phyloP scores from a whole-genome alignment of 2,797 vertebrate species.

The Cryptoprocta ferox region DNA sequence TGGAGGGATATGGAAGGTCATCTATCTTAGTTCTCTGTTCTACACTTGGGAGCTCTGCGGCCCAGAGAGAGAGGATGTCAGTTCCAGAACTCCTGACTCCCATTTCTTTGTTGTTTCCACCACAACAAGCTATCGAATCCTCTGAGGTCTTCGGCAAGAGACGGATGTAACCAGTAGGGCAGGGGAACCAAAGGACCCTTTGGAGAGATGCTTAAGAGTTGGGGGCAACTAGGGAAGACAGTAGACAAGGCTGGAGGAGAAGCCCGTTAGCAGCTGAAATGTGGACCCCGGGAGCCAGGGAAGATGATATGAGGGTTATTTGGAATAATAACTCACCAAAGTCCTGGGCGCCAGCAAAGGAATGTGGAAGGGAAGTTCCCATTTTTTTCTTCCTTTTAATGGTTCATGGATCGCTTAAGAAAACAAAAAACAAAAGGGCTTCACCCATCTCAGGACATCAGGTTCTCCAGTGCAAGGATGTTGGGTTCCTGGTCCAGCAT shows the following conservation, averaged over 20 bases:
- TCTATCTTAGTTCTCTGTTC: background rate
- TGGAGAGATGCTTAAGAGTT: background rate
- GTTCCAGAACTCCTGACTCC: background rate
- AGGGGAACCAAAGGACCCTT: background rate
- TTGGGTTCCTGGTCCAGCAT: background rate
- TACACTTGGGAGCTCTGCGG: background rate
- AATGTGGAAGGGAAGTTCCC: fast-evolving
- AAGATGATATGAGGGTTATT: background rate
- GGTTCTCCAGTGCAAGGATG: background rate
- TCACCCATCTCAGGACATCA: background rate
- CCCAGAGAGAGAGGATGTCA: fast-evolving
- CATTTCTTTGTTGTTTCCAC: background rate
- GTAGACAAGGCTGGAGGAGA: background rate
- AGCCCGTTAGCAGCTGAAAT: background rate
- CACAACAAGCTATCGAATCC: background rate
- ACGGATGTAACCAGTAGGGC: background rate
- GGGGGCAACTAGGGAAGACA: background rate
- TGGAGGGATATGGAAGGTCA: background rate
- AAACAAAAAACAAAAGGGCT: background rate
- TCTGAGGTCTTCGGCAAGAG: background rate
- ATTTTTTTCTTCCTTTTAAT: background rate
- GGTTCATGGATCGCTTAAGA: background rate
- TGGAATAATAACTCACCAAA: background rate
- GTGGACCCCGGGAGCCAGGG: background rate
- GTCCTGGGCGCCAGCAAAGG: background rate